phyloP scores from a whole-genome alignment of 2,113 vertebrate species.

The Poecile atricapillus region DNA sequence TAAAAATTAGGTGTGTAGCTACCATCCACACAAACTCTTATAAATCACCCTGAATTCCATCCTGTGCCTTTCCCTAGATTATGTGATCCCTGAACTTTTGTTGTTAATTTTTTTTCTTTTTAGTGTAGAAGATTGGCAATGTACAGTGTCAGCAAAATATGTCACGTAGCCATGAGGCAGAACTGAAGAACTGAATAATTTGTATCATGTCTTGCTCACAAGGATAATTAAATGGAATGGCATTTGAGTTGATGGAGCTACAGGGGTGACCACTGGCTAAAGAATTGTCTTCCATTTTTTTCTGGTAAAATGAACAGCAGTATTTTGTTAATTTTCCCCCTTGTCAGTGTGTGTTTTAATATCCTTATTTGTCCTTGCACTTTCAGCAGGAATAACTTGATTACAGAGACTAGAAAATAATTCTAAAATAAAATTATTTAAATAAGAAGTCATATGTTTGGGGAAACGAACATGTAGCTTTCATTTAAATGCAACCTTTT shows the following conservation, averaged over 20 bases:
- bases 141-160: neutral
- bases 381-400: neutral
- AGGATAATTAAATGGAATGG: conserved; percentile 23
- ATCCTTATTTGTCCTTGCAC: neutral
- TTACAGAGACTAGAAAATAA: neutral
- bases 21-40: rapidly evolving
- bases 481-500: neutral
- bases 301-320: neutral
- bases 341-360: neutral
- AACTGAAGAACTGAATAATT: neutral
- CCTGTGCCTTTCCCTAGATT: neutral
- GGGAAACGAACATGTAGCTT: neutral
- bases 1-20: neutral
- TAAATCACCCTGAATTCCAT: neutral
- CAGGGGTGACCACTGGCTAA: neutral
- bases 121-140: neutral
- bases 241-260: conserved; percentile 15
- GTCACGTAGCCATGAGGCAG: neutral
- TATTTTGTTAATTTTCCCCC: neutral
- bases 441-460: neutral
- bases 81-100: neutral
- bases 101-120: neutral
- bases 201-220: neutral
- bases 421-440: neutral
- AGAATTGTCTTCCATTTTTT: neutral